Base-by-base conservation (phyloP, 2,113 vertebrate species). In the Deroptyus accipitrinus region DNA sequence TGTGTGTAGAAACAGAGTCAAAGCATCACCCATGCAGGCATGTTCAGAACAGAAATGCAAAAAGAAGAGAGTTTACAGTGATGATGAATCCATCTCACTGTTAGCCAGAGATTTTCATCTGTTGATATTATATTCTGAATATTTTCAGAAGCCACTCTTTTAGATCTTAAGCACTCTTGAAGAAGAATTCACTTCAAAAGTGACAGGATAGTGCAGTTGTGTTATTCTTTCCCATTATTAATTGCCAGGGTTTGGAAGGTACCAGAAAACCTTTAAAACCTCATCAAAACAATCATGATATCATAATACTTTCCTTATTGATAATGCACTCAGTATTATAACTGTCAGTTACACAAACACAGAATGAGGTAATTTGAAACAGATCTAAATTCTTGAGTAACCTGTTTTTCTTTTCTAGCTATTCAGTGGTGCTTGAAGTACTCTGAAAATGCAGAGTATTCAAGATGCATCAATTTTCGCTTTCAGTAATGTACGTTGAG, bases 381-480 rank as follows among this genome's bases (percentile, higher is more conserved):
- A 51, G 35, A 39, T 64, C 73, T 96, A 54, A 62, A 84, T 96
- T 94, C 92, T 37, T 42, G 72, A 83, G 81, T 86, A 95, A 87
- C 31, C 25, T 39, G 2, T 10, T 69, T 75, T 92, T 91, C 30
- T 66, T 92, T 90, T 48, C 33, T 62, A 74, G 41, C 42, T 64
- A 8, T 83, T 97, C 51, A 81, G 80, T 61, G 78, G 20, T 51
- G 35, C 52, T 91, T 76, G 79, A 83, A 96, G 63, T 94, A 37
- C 63, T 78, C 70, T 63, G 54, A 78, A 94, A 97, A 57, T 81
- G 41, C 83, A 95, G 80, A 96, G 44, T 85, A 24, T 27, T 78
- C n/a, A 69, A 49, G 44, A 88, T 63, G 37, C 27, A 31, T 78
- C 16, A 62, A 66, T 67, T 85, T 74, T 83, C 86, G 11, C 2